Evolutionary conservation across 2,888 invertebrate genomes (phyloP), one percentile per base, ranked within the genome.

Genomic region (Synergus laeviventris): DNA sequence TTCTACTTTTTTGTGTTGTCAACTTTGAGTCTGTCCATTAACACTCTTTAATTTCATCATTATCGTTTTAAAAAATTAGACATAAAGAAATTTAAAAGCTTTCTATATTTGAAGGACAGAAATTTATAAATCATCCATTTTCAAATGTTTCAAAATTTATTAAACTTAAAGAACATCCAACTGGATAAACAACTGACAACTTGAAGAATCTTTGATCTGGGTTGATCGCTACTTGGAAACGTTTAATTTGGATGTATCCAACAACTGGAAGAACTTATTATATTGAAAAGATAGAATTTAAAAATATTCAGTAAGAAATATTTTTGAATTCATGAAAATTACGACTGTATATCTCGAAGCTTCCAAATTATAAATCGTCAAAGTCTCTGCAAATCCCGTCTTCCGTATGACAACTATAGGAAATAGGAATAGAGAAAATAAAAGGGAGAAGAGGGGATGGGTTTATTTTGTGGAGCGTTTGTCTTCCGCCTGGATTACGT

Each of bases 381-480:
- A 54, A n/a, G 18, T 24, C 21, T 21, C 24, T 24, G 59, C 21
- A 24, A 24, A 59, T 21, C 24, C 1, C 21, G 59, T 59, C 24
- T 24, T 24, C 3, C 12, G 24, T 11, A 24, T 5, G 2, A 18
- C 2, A 56, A 24, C 14, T 11, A 5, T 11, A 59, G 21, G 21
- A 59, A 59, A 24, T 14, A 21, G 24, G 18, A 14, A 59, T 24
- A 54, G 18, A 54, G 49, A 54, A 54, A 54, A 54, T 54, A 54
- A n/a, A 18, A 42, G 61, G n/a, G 14, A 31, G 24, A 36, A 12
- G 84, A 85, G 85, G 14, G 45, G 24, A 21, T n/a, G 83, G 85
- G 85, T 87, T 87, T 86, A 86, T 87, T 87, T 87, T 85, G 85
- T 82, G 83, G 83, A 81, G 83, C 85, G 86, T 86, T 86, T 86